Conservation (phyloP, 2,797 vertebrate genomes). For the Acanthurus tractus region DNA sequence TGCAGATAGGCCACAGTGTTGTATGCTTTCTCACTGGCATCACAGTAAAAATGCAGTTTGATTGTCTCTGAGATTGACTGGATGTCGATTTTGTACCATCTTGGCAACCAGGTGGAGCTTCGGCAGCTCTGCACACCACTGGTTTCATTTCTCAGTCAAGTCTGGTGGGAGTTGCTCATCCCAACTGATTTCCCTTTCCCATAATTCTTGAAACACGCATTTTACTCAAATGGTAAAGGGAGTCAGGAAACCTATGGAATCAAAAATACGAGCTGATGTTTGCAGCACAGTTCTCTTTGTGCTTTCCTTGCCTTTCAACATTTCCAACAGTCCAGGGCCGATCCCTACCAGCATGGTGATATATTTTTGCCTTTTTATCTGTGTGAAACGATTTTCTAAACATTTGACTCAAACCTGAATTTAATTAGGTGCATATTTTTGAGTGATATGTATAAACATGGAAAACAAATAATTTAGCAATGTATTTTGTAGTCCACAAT, state of each 20-base stretch:
- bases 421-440: no score
- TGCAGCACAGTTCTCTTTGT: conserved; percentile 37
- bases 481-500: no score
- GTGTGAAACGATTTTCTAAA: no score
- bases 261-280: conserved; percentile 27
- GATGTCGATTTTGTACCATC: conserved; percentile 25
- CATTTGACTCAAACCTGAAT: no score
- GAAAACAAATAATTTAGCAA: no score
- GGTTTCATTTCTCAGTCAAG: conserved; percentile 36
- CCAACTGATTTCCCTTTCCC: conserved; percentile 43
- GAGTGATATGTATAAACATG: no score
- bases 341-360: no score
- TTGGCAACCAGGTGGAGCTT: conserved; percentile 34
- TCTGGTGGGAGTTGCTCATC: conserved; percentile 27
- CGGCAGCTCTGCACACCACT: conserved; percentile 43
- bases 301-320: conserved; percentile 24
- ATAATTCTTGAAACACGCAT: conserved; percentile 52
- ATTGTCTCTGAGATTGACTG: not conserved
- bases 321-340: not conserved
- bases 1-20: conserved; percentile 35
- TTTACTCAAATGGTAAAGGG: conserved; percentile 44
- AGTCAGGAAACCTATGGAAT: conserved; percentile 27
- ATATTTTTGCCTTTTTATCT: no score
- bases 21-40: conserved; percentile 46
- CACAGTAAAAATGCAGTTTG: conserved; percentile 26